Percentiles rank a stretch among this genome's conserved stretches.
These are phyloP conservation scores for Buathra laborator DNA, from an alignment of 2,888 invertebrate species.

Conservation along the genomic window DNA sequence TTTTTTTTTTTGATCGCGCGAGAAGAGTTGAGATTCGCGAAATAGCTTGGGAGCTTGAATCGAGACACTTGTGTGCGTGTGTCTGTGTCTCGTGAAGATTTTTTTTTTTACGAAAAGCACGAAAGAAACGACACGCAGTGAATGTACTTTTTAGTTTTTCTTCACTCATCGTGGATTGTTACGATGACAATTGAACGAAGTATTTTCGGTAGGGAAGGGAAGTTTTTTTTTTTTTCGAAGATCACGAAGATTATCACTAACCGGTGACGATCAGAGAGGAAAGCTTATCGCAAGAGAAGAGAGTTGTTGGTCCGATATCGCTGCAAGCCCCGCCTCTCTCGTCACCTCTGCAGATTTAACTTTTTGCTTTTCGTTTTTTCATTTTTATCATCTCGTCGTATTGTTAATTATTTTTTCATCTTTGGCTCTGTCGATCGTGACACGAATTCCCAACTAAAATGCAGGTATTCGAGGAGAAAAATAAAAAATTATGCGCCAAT, in stretches of 20 bases:
- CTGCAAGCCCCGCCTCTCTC: slow-evolving; percentile 64
- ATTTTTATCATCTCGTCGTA: slow-evolving; percentile 1
- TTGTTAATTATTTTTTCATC: not conserved
- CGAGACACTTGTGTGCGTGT: slow-evolving; percentile 5
- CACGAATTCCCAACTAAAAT: slow-evolving; percentile 14
- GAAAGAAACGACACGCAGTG: not conserved
- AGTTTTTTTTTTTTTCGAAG: not conserved
- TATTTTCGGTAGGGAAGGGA: not conserved
- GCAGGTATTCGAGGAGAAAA: not conserved
- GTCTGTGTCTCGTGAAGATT: slow-evolving; percentile 15
- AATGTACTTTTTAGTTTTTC: not conserved
- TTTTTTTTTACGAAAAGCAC: slow-evolving; percentile 6
- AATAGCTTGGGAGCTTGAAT: slow-evolving; percentile 16
- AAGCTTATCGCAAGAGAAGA: slow-evolving; percentile 28
- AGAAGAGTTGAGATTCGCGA: not conserved
- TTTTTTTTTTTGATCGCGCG: not conserved
- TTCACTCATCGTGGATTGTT: not conserved
- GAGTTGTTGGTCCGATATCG: slow-evolving; percentile 35
- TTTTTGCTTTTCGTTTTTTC: slow-evolving; percentile 20
- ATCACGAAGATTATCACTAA: slow-evolving; percentile 4
- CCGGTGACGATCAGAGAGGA: slow-evolving; percentile 20
- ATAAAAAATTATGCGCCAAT: slow-evolving; percentile 15
- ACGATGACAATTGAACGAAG: not conserved
- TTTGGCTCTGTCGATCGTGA: slow-evolving; percentile 25
- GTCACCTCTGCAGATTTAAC: slow-evolving; percentile 55